These are phyloP conservation scores for Amblyopsis hoosieri DNA, from an alignment of 2,797 vertebrate species.

Conservation along the genomic window DNA sequence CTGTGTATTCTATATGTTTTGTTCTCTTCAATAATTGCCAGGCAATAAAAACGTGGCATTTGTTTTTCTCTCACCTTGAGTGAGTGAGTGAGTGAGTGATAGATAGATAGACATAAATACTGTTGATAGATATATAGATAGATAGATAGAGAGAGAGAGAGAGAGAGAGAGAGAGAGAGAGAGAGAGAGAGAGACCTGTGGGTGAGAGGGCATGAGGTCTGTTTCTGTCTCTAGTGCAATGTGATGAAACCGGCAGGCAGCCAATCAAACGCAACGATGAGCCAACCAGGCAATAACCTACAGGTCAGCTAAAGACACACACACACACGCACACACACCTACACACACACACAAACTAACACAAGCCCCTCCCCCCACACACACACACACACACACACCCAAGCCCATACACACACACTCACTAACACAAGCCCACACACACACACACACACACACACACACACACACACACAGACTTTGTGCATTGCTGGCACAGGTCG, in stretches of 20 bases:
- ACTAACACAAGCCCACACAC: constrained; percentile 25
- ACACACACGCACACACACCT: neutral
- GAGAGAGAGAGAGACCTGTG: constrained; percentile 52
- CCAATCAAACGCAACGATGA: constrained; percentile 71
- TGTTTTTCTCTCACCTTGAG: constrained; percentile 39
- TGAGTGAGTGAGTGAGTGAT: constrained; percentile 25
- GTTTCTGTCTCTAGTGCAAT: constrained; percentile 71
- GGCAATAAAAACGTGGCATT: constrained; percentile 55
- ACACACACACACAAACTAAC: neutral
- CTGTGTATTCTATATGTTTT: constrained; percentile 45
- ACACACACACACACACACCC: neutral
- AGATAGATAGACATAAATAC: constrained; percentile 31
- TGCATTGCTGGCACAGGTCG: constrained; percentile 38
- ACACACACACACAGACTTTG: neutral
- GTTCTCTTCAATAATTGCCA: constrained; percentile 68
- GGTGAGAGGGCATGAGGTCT: constrained; percentile 69
- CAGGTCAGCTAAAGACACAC: constrained; percentile 22
- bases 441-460: constrained; percentile 24
- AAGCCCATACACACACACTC: constrained; percentile 22
- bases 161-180: constrained; percentile 52
- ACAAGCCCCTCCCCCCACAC: constrained; percentile 3
- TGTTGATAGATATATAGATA: constrained; percentile 10
- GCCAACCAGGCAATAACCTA: constrained; percentile 37
- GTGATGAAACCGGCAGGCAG: constrained; percentile 73
- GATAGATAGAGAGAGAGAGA: constrained; percentile 13